Evolutionary conservation across 2,113 vertebrate genomes (phyloP), one percentile per base, ranked within the genome.

Genomic region (Gallinago undulata): DNA sequence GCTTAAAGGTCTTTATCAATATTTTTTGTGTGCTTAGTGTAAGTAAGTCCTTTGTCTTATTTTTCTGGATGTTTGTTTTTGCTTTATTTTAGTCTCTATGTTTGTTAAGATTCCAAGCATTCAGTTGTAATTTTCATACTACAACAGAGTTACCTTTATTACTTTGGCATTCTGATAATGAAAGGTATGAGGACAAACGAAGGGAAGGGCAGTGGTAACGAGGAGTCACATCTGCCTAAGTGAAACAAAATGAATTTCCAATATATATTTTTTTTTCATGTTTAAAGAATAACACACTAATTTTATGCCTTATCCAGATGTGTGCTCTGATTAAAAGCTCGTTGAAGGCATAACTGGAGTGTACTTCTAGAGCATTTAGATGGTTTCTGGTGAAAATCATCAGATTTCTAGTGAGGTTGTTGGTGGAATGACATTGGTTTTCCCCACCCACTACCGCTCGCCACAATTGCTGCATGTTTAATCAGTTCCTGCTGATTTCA

Each of bases 401-500:
- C 69, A 79, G n/a, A 45, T 85, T 89, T 75, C 86, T 53, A 19
- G 51, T 64, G 81, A 84, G 79, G 53, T 10, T 91, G 66, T 82
- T 62, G 76, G 45, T 73, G 53, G 48, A 92, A 81, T 87, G 70
- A 92, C 80, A 78, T 89, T 77, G 53, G 23, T 41, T 95, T 97
- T 31, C 84, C 64, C 21, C 90, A 96, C 25, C 64, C 83, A 79
- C 48, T 53, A 90, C 60, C 3, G 1, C 48, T 76, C 25, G 3
- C 89, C 74, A 85, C 81, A 64, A 73, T 73, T 76, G 45, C 74
- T 93, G 73, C 66, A 76, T 73, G 31, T 91, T 84, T 91, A 92
- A 96, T 93, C 80, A 87, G 79, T 68, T 96, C 77, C 87, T 59
- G 48, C 59, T 87, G 91, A 76, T 91, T 92, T 93, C 69, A 69